These are phyloP conservation scores for Himalopsyche kuldschensis DNA, from an alignment of 2,888 invertebrate genomes.

Conservation along the genomic window DNA sequence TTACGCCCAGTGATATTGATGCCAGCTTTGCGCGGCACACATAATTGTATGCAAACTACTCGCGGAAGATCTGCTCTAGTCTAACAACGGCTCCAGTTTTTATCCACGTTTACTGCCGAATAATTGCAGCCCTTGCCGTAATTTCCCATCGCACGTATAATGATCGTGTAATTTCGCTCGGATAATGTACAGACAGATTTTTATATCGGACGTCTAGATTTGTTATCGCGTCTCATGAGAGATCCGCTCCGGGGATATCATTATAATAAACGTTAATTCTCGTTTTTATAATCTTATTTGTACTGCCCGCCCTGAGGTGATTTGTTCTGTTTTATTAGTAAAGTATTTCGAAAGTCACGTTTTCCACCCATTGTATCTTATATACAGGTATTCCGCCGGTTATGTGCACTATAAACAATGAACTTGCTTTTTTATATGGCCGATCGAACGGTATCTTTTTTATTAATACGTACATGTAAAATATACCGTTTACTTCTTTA, in stretches of 20 bases:
- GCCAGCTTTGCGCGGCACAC: neutral
- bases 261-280: constrained; percentile 16
- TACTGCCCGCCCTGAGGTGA: constrained; percentile 7
- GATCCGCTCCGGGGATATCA: constrained; percentile 1
- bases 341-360: constrained; percentile 2
- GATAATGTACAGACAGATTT: neutral
- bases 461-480: neutral
- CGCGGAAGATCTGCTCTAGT: neutral
- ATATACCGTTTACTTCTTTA: neutral
- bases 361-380: neutral
- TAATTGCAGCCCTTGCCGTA: neutral
- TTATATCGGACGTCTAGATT: neutral
- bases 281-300: constrained; percentile 21
- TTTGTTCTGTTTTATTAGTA: constrained; percentile 1
- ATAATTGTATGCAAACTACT: neutral
- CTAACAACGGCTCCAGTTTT: neutral
- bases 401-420: neutral
- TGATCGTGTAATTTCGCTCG: neutral
- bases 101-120: neutral
- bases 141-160: neutral
- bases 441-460: neutral
- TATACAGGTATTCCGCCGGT: neutral
- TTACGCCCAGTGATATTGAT: neutral
- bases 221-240: neutral
- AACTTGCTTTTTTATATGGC: neutral